Evolutionary conservation across 2,888 invertebrate species (phyloP).

Genomic region (Microchrysa polita): DNA sequence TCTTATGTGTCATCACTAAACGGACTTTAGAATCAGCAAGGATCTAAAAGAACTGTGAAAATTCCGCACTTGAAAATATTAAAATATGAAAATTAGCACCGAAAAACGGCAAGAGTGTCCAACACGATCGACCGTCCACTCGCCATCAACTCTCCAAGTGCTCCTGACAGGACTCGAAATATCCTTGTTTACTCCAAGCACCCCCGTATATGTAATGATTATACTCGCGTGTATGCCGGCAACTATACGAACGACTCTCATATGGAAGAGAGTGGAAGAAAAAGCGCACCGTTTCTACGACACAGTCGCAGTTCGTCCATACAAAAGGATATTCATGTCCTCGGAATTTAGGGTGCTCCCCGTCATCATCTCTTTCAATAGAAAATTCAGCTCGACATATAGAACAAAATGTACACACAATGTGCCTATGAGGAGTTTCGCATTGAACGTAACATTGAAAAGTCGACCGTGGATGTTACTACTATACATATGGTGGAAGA

Average conservation of each 20-base stretch:
- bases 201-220: constrained; percentile 14
- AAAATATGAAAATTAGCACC: too few species aligned
- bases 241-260: constrained; percentile 8
- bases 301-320: constrained; percentile 28
- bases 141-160: not conserved
- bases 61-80: not conserved
- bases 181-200: not conserved
- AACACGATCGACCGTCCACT: not conserved
- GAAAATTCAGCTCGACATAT: not conserved
- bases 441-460: constrained; percentile 32
- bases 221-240: constrained; percentile 23
- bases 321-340: not conserved
- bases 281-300: not conserved
- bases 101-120: not conserved
- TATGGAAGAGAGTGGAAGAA: not conserved
- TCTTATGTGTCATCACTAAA: not conserved
- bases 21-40: not conserved
- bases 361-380: not conserved
- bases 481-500: not conserved
- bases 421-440: not conserved
- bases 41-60: not conserved
- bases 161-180: not conserved
- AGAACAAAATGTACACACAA: not conserved
- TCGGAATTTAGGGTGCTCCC: constrained; percentile 17
- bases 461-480: not conserved